A percentile compares a stretch with the other conserved stretches of the same genome.
Evolutionary conservation across 2,797 vertebrate species (phyloP).

Genomic region (Oryzias dopingdopingensis): DNA sequence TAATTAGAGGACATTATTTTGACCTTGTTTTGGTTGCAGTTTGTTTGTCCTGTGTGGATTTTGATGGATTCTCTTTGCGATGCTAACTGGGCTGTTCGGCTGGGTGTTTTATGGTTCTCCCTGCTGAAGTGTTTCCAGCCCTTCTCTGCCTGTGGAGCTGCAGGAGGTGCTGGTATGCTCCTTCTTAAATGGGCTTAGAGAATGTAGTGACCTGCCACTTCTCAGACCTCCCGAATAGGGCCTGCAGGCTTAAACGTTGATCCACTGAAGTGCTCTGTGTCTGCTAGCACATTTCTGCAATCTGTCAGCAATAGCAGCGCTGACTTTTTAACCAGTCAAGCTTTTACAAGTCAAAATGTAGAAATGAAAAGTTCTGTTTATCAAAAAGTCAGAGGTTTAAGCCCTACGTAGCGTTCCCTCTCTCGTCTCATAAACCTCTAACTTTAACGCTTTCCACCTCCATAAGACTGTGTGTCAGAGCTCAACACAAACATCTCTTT

Average conservation of each 20-base stretch:
- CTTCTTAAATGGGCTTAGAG: conserved; percentile 60
- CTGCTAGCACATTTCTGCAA: conserved; percentile 65
- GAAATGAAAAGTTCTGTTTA: conserved; percentile 59
- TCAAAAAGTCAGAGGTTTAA: conserved; percentile 75
- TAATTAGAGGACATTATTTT: conserved; percentile 12
- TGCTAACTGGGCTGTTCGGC: conserved; percentile 44
- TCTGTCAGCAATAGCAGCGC: conserved; percentile 61
- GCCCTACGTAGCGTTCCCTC: conserved; percentile 79
- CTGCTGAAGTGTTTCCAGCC: conserved; percentile 52
- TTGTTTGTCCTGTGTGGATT: conserved; percentile 12
- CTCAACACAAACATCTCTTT: conserved; percentile 13
- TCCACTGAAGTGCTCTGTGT: conserved; percentile 56
- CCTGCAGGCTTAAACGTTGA: conserved; percentile 56
- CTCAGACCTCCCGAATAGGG: conserved; percentile 68
- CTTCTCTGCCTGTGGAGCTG: conserved; percentile 44
- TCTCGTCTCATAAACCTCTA: conserved; percentile 3
- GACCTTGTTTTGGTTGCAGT: conserved; percentile 2
- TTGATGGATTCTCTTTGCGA: conserved; percentile 36
- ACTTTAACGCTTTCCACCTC: conserved; percentile 46
- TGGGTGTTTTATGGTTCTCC: conserved; percentile 53
- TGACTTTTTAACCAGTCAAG: conserved; percentile 53
- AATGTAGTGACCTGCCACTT: conserved; percentile 68
- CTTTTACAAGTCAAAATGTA: conserved; percentile 31
- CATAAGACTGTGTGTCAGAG: conserved; percentile 21
- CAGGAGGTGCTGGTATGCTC: conserved; percentile 69